phyloP scores from a whole-genome alignment of 1,140 invertebrate species.

The Lasioglossum albipes region DNA sequence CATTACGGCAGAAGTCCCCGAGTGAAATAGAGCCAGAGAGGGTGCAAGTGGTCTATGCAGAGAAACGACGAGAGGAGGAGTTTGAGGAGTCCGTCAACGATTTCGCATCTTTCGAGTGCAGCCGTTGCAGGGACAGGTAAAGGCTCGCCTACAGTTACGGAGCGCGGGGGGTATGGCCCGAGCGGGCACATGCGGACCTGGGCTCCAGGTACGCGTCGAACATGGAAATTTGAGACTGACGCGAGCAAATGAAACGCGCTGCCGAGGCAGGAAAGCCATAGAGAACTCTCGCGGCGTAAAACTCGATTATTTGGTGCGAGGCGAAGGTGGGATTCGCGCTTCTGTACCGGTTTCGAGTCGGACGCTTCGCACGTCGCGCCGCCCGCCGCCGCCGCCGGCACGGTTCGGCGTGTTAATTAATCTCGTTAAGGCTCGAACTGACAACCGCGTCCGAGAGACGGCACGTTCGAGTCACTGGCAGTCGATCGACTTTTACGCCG shows the following conservation, averaged over 20 bases:
- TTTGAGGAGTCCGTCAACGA: not conserved
- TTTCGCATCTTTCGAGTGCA: not conserved
- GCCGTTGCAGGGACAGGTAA: conserved; percentile 10
- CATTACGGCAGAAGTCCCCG: no score
- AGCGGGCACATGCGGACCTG: not conserved
- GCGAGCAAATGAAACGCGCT: conserved; percentile 34
- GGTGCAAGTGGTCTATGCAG: no score
- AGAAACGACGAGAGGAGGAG: no score
- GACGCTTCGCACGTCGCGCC: conserved; percentile 25
- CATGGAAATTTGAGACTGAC: conserved; percentile 40
- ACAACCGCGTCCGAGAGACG: conserved; percentile 26
- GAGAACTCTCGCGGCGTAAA: conserved; percentile 23
- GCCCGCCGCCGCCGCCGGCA: conserved; percentile 1
- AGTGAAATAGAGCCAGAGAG: no score
- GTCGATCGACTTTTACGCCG: conserved; percentile 28
- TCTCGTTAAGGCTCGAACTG: conserved; percentile 36
- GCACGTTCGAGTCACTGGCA: conserved; percentile 9
- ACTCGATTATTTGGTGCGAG: conserved; percentile 45
- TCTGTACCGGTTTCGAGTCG: conserved; percentile 41
- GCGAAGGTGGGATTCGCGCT: conserved; percentile 30
- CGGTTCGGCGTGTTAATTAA: conserved; percentile 47
- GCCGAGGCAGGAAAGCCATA: conserved; percentile 19
- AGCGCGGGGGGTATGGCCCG: not conserved
- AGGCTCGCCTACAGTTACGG: not conserved
- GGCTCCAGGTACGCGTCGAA: conserved; percentile 37